Evolutionary conservation across 1,140 invertebrate species (phyloP).

Genomic region (Pseudomyrmex sp.): DNA sequence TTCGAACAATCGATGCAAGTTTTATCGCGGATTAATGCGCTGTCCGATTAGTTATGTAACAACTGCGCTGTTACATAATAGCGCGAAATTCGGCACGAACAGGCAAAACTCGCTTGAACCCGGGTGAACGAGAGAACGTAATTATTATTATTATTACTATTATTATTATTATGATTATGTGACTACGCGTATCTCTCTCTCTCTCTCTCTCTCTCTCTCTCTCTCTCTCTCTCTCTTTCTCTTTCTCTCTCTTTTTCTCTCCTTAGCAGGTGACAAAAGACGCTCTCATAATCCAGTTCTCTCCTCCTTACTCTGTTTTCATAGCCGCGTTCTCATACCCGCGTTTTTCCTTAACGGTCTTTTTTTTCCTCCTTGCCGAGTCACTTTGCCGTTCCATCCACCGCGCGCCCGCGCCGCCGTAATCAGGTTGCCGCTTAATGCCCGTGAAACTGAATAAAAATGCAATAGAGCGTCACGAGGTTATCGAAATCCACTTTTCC

Average conservation of each 20-base stretch:
- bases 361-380: constrained; percentile 42
- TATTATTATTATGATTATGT: too few relatives aligned
- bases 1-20: constrained; percentile 34
- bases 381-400: constrained; percentile 72
- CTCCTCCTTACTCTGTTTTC: constrained; percentile 59
- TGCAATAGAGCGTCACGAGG: constrained; percentile 77
- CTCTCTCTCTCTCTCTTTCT: neutral
- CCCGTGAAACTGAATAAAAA: constrained; percentile 79
- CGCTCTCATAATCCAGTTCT: constrained; percentile 61
- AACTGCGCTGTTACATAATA: constrained; percentile 49
- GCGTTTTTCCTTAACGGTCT: constrained; percentile 16
- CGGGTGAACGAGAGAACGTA: constrained; percentile 6
- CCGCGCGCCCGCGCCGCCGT: constrained; percentile 63
- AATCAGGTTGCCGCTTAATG: constrained; percentile 77
- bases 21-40: constrained; percentile 57
- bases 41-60: constrained; percentile 55
- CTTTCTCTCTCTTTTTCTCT: too few relatives aligned
- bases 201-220: neutral
- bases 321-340: constrained; percentile 54
- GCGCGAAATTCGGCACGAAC: constrained; percentile 13
- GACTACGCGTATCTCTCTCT: constrained; percentile 7
- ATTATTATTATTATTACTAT: constrained; percentile 5
- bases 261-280: constrained; percentile 21
- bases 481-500: constrained; percentile 80
- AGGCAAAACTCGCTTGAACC: constrained; percentile 21